Evolutionary conservation across 1,140 invertebrate species (phyloP).

Genomic region (Euwallacea similis): DNA sequence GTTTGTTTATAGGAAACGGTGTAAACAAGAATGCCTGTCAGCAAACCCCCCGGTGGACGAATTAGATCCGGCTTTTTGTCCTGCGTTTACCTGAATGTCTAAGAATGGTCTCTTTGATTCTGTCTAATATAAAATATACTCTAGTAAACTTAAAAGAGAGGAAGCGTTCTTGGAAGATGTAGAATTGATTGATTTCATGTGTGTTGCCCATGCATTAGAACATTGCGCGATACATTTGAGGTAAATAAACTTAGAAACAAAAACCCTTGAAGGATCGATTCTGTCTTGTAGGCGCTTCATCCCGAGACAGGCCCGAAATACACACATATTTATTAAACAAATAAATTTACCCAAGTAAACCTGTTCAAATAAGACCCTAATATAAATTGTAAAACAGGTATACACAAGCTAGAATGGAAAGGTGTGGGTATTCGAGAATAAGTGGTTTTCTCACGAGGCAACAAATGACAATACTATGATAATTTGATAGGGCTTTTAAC

Average conservation of each 20-base stretch:
- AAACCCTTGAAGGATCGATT: too few species aligned
- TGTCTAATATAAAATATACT: too few species aligned
- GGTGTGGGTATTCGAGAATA: constrained; percentile 35
- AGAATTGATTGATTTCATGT: too few species aligned
- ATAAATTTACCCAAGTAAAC: constrained; percentile 29
- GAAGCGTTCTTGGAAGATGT: too few species aligned
- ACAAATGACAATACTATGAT: constrained; percentile 37
- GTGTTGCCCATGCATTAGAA: too few species aligned
- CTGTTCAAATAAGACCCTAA: constrained; percentile 37
- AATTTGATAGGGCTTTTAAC: constrained; percentile 33
- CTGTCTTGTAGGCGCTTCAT: too few species aligned
- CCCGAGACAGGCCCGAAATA: too few species aligned
- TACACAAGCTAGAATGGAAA: constrained; percentile 28
- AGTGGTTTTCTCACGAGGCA: constrained; percentile 35
- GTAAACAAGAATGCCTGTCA: constrained; percentile 22
- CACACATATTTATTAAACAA: constrained; percentile 25
- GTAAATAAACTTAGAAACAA: too few species aligned
- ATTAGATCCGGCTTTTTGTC: neutral
- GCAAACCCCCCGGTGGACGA: constrained; percentile 7
- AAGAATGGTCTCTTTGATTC: too few species aligned
- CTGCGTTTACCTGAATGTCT: too few species aligned
- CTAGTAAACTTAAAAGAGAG: too few species aligned
- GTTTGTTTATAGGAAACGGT: constrained; percentile 14
- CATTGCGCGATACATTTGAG: too few species aligned
- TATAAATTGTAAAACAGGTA: constrained; percentile 38